Conservation (phyloP, 1,140 invertebrate species). For the Diachasmimorpha longicaudata region DNA sequence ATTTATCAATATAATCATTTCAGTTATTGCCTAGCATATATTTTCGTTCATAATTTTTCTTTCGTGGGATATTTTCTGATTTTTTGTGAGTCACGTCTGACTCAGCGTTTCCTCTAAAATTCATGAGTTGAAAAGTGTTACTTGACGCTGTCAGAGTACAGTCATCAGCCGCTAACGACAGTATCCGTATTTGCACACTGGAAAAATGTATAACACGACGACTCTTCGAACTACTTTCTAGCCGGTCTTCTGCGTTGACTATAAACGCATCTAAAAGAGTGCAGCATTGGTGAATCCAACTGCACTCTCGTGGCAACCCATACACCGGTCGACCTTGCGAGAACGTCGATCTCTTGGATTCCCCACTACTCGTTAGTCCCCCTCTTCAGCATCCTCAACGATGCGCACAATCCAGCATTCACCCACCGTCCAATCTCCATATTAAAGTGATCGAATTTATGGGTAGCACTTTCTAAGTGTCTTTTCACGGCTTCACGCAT, state of each 20-base stretch:
- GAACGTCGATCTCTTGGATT: slow-evolving; percentile 26
- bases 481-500: not conserved
- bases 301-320: slow-evolving; percentile 16
- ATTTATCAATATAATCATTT: too few species aligned
- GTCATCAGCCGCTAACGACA: slow-evolving; percentile 11
- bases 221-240: slow-evolving; percentile 31
- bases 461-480: not conserved
- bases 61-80: too few species aligned
- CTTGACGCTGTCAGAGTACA: not conserved
- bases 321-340: slow-evolving; percentile 35
- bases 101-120: not conserved
- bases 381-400: too few species aligned
- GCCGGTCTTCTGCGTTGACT: not conserved
- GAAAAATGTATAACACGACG: slow-evolving; percentile 27
- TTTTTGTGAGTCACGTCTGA: too few species aligned
- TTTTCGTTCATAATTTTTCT: too few species aligned
- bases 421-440: not conserved
- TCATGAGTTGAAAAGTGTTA: slow-evolving; percentile 2
- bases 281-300: not conserved
- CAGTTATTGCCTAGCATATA: too few species aligned
- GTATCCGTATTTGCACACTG: slow-evolving; percentile 31
- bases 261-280: slow-evolving; percentile 10
- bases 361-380: not conserved
- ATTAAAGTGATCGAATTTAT: not conserved
- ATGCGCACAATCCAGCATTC: not conserved